phyloP scores from a whole-genome alignment of 2,888 invertebrate species.

The Neria commutata region DNA sequence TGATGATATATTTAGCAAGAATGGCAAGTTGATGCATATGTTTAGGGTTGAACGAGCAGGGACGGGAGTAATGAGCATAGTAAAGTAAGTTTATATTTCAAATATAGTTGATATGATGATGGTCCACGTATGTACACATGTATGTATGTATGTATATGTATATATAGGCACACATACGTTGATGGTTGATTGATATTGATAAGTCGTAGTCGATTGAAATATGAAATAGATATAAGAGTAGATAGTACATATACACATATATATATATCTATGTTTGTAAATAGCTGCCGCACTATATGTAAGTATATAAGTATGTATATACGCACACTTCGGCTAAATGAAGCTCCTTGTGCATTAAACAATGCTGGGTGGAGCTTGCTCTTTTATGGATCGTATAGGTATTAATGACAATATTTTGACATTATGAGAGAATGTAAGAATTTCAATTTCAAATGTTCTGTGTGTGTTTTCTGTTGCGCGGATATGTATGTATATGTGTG shows the following conservation, averaged over 20 bases:
- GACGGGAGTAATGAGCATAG: too few relatives aligned
- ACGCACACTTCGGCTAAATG: too few relatives aligned
- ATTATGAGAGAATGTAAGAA: slow-evolving; percentile 43
- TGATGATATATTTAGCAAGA: neutral
- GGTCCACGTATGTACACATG: too few relatives aligned
- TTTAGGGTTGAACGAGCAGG: too few relatives aligned
- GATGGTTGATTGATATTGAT: neutral
- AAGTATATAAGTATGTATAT: neutral
- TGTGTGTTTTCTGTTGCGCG: too few relatives aligned
- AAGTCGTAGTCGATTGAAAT: neutral
- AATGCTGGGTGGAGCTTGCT: slow-evolving; percentile 22
- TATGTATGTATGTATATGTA: too few relatives aligned
- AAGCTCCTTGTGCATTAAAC: slow-evolving; percentile 8
- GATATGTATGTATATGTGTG: too few relatives aligned
- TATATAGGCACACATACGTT: too few relatives aligned
- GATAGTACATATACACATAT: neutral
- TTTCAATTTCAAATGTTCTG: too few relatives aligned
- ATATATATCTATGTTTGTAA: neutral
- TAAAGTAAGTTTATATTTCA: too few relatives aligned
- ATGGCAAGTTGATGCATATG: too few relatives aligned
- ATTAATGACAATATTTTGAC: slow-evolving; percentile 44
- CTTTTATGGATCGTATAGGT: slow-evolving; percentile 39
- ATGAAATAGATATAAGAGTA: neutral
- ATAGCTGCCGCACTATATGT: neutral
- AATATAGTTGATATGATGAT: too few relatives aligned